Evolutionary conservation across 1,140 invertebrate genomes (phyloP).

Genomic region (Agraylea sexmaculata): DNA sequence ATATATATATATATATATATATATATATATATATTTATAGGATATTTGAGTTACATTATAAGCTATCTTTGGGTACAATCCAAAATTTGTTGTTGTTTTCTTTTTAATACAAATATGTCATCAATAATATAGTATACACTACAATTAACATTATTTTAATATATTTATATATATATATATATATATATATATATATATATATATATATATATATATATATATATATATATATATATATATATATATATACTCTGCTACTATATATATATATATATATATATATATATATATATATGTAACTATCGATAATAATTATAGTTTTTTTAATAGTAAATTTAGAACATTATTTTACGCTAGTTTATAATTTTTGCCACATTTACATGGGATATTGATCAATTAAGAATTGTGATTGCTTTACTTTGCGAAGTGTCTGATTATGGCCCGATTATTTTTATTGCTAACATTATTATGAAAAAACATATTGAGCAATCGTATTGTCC

Average conservation of each 20-base stretch:
- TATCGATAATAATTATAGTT: background rate
- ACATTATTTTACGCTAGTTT: no score
- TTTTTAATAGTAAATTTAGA: background rate
- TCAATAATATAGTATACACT: slow-evolving; percentile 4
- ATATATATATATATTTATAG: background rate
- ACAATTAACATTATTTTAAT: background rate
- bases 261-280: background rate
- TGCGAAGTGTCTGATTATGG: no score
- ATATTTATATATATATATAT: background rate
- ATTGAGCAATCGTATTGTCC: no score
- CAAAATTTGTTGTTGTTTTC: no score
- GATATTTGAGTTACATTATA: background rate
- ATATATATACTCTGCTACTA: slow-evolving; percentile 1
- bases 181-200: background rate
- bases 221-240: background rate
- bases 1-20: slow-evolving; percentile 2
- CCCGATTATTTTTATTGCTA: no score
- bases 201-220: background rate
- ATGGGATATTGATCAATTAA: no score
- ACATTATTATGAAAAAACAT: no score
- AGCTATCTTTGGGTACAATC: no score
- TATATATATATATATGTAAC: background rate
- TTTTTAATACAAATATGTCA: background rate
- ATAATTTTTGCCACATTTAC: no score
- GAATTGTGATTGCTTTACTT: no score